Percentiles rank a stretch among this genome's conserved stretches.
Conservation (phyloP, 2,113 vertebrate genomes). For the Plotosus lineatus region DNA sequence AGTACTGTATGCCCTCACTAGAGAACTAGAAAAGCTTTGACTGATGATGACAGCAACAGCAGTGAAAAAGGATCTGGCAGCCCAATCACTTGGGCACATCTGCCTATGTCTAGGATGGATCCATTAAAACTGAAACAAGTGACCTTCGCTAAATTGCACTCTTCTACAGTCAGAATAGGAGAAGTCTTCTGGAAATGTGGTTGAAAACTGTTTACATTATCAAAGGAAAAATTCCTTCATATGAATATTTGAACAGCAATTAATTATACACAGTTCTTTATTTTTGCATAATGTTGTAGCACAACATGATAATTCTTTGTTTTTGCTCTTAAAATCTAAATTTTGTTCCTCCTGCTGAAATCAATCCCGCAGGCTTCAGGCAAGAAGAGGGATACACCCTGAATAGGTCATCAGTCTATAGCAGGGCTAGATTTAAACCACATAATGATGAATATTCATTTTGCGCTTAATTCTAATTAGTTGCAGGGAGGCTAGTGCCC, state of each 20-base stretch:
- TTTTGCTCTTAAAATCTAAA: conserved; percentile 31
- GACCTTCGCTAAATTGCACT: conserved; percentile 66
- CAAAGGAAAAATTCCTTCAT: conserved; percentile 61
- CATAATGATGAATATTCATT: no score
- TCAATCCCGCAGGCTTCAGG: no score
- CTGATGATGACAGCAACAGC: conserved; percentile 15
- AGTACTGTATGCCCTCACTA: neutral
- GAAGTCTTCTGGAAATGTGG: conserved; percentile 41
- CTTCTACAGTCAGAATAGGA: conserved; percentile 34
- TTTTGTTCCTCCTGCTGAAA: neutral
- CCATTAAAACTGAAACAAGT: conserved; percentile 56
- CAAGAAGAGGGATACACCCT: no score
- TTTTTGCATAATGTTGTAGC: conserved; percentile 70
- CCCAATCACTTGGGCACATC: conserved; percentile 16
- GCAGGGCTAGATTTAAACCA: no score
- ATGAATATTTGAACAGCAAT: conserved; percentile 64
- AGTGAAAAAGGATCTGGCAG: conserved; percentile 15
- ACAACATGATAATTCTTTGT: conserved; percentile 65
- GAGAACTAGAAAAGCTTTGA: conserved; percentile 3
- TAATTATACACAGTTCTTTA: conserved; percentile 68
- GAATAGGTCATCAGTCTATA: no score
- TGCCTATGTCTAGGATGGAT: conserved; percentile 15
- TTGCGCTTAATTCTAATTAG: no score
- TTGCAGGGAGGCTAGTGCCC: no score
- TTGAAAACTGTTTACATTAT: conserved; percentile 54